Base-by-base conservation (phyloP, 2,888 invertebrate genomes). In the Diploptera punctata region DNA sequence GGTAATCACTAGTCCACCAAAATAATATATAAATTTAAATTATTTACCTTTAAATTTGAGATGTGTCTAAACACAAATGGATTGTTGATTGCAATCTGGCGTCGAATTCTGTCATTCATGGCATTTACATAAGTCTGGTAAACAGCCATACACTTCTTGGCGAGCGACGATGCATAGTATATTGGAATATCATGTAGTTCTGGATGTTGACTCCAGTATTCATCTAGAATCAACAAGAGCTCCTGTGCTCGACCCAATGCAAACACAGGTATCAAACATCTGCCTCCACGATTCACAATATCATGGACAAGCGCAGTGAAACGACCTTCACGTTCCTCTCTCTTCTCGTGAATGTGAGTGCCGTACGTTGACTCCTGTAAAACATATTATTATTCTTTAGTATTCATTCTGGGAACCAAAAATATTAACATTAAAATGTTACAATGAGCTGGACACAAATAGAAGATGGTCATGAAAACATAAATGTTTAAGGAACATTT, bases 101-200 rank as follows among this genome's bases (percentile, higher is more conserved):
- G 85, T 16, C 94, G 90, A 77, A 99, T 99, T 81, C 93, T 92
- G 79, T 99, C 98, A 83, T 99, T 99, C 99, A 99, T 99, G 0
- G 99, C 98, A 84, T 98, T 98, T 2, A 99, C 93, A 83, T 98
- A 99, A 0, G 99, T 99, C 85, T 99, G 99, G 86, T 99, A 99
- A 0, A 99, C 99, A 71, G 98, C 95, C 99, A 99, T 99, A 81
- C 99, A 99, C 83, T 99, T 99, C 85, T 99, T 99, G 61, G 99
- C 99, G 75, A 99, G 86, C 0, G 99, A 98, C 0, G 98, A 99
- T 10, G 99, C 99, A 86, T 99, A 99, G 85, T 99, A 99, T 77
- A 99, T 98, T 0, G 99, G 99, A 78, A 99, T 95, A 83, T 99
- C 98, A 78, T 99, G 99, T 10, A 99, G 86, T 83, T 98, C 97